Percentiles rank a stretch among this genome's conserved stretches.
Evolutionary conservation across 2,888 invertebrate genomes (phyloP).

Genomic region (Villa cingulata): DNA sequence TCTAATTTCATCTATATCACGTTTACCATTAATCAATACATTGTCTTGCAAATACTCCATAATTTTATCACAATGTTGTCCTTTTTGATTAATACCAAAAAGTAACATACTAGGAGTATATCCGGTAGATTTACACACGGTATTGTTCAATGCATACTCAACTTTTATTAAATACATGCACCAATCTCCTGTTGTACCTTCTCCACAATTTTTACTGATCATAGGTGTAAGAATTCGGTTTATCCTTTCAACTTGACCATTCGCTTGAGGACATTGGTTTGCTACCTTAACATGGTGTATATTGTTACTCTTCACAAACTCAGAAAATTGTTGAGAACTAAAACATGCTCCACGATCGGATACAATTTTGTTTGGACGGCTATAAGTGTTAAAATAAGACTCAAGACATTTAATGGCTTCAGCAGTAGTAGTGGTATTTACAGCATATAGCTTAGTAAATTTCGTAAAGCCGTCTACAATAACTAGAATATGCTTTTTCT

Average conservation of each 20-base stretch:
- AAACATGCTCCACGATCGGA: slow-evolving; percentile 27
- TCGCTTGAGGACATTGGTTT: slow-evolving; percentile 1
- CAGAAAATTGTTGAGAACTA: slow-evolving; percentile 23
- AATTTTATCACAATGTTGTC: too few relatives aligned
- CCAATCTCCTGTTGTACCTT: slow-evolving; percentile 6
- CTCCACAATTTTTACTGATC: slow-evolving; percentile 5
- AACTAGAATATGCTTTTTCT: not conserved
- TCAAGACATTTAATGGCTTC: not conserved
- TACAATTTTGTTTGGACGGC: too few relatives aligned
- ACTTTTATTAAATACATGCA: slow-evolving; percentile 10
- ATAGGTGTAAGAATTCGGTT: slow-evolving; percentile 10
- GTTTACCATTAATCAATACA: too few relatives aligned
- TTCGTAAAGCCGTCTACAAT: not conserved
- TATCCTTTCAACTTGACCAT: slow-evolving; percentile 9
- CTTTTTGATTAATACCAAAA: too few relatives aligned
- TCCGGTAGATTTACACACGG: too few relatives aligned
- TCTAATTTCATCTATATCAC: too few relatives aligned
- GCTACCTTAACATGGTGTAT: slow-evolving; percentile 3
- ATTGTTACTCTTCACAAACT: slow-evolving; percentile 19
- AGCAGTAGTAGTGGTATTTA: not conserved
- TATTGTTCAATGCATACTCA: slow-evolving; percentile 13
- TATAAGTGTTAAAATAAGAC: not conserved
- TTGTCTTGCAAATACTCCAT: too few relatives aligned
- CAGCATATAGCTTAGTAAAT: not conserved
- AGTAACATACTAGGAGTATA: too few relatives aligned